Evolutionary conservation across 2,888 invertebrate species (phyloP).

Genomic region (Protonemura montana): DNA sequence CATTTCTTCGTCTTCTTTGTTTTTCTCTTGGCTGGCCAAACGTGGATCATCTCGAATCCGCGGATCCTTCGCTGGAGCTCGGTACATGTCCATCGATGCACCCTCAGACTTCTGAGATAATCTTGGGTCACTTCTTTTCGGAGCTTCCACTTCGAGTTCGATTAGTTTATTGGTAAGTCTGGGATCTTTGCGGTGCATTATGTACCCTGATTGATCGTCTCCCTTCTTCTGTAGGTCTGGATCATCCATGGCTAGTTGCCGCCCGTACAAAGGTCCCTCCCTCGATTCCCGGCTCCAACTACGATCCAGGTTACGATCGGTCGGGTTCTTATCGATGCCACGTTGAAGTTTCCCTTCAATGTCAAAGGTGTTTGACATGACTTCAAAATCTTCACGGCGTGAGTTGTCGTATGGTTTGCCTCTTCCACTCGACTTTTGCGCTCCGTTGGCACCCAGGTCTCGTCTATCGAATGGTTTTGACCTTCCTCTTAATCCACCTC

Average conservation of each 20-base stretch:
- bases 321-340: neutral
- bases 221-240: constrained; percentile 18
- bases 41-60: neutral
- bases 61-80: neutral
- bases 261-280: constrained; percentile 8
- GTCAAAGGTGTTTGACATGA: constrained; percentile 43
- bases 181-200: constrained; percentile 39
- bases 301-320: constrained; percentile 15
- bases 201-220: neutral
- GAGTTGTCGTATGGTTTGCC: constrained; percentile 27
- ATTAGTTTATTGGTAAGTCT: constrained; percentile 25
- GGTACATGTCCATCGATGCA: neutral
- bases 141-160: neutral
- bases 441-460: neutral
- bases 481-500: constrained; percentile 7
- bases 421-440: constrained; percentile 12
- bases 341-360: constrained; percentile 43
- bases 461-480: neutral
- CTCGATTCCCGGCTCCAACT: constrained; percentile 29
- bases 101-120: neutral
- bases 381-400: neutral
- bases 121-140: constrained; percentile 31
- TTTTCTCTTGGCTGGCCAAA: neutral
- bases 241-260: constrained; percentile 19
- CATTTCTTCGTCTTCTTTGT: neutral